phyloP scores from a whole-genome alignment of 2,797 vertebrate genomes.

The Benthosema pterotum region DNA sequence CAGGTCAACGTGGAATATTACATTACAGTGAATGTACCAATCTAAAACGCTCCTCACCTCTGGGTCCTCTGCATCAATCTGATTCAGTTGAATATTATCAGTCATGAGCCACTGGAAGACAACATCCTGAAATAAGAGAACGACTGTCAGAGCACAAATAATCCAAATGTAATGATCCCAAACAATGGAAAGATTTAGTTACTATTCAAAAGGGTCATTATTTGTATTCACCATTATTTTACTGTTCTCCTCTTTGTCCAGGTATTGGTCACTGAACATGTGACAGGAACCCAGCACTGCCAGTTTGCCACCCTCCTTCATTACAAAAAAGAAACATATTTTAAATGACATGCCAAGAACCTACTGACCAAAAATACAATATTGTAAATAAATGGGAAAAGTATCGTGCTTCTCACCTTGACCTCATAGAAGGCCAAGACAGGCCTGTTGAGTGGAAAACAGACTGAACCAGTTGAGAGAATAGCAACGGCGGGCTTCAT shows the following conservation, averaged over 20 bases:
- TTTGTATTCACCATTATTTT: conserved; percentile 89
- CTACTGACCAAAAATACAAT: neutral
- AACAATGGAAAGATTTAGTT: neutral
- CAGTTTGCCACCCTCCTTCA: conserved; percentile 89
- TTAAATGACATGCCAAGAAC: conserved; percentile 3
- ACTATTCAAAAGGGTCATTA: neutral
- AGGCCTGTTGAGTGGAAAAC: conserved; percentile 95
- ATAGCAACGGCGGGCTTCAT: conserved; percentile 92
- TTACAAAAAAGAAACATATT: conserved; percentile 12
- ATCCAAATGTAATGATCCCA: neutral
- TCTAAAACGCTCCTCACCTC: conserved; percentile 79
- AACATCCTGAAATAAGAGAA: conserved; percentile 84
- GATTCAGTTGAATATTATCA: conserved; percentile 89
- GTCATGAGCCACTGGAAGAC: conserved; percentile 97
- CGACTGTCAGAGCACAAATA: neutral
- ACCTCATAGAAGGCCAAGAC: conserved; percentile 90
- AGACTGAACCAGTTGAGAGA: conserved; percentile 94
- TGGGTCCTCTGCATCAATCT: conserved; percentile 94
- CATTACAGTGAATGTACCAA: neutral
- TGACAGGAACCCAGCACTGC: conserved; percentile 94
- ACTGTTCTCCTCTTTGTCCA: conserved; percentile 97
- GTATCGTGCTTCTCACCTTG: conserved; percentile 78
- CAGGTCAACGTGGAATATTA: neutral
- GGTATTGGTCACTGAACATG: conserved; percentile 96
- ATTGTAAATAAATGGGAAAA: neutral